These are phyloP conservation scores for Leucophenga varia DNA, from an alignment of 1,140 invertebrate species.

Conservation along the genomic window DNA sequence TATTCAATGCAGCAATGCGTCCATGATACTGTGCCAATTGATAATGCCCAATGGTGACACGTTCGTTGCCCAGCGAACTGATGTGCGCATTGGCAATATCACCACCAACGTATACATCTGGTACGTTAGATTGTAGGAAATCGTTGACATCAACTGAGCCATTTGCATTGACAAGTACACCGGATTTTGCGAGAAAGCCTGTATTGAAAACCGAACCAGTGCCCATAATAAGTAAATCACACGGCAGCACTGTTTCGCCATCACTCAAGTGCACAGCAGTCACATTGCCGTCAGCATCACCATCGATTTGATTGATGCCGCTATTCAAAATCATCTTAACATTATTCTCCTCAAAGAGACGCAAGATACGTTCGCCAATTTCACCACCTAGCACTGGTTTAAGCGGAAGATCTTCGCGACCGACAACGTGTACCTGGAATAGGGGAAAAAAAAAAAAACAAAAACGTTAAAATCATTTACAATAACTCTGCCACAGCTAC, in stretches of 20 bases:
- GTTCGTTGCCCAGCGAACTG: conserved; percentile 62
- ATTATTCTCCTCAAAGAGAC: conserved; percentile 68
- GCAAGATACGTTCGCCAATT: conserved; percentile 68
- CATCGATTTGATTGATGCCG: conserved; percentile 63
- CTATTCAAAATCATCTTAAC: conserved; percentile 72
- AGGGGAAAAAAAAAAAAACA: too few species aligned
- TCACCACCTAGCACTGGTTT: conserved; percentile 67
- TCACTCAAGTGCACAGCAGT: conserved; percentile 69
- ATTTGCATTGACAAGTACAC: conserved; percentile 67
- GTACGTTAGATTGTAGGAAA: conserved; percentile 76
- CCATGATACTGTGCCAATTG: conserved; percentile 89
- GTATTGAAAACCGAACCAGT: conserved; percentile 81
- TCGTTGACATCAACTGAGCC: conserved; percentile 74
- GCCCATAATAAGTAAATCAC: conserved; percentile 81
- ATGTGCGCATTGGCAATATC: conserved; percentile 92
- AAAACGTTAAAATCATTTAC: too few species aligned
- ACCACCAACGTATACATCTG: conserved; percentile 82
- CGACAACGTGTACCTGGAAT: conserved; percentile 79
- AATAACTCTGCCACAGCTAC: too few species aligned
- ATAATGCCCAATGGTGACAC: conserved; percentile 84
- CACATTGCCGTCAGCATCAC: conserved; percentile 60
- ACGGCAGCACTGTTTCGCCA: conserved; percentile 65
- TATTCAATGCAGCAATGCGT: conserved; percentile 80
- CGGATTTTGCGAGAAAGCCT: conserved; percentile 74
- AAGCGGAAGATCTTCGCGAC: conserved; percentile 72